A percentile compares a stretch with the other conserved stretches of the same genome.
Conservation (phyloP, 2,888 invertebrate genomes). For the Dynastes maya region DNA sequence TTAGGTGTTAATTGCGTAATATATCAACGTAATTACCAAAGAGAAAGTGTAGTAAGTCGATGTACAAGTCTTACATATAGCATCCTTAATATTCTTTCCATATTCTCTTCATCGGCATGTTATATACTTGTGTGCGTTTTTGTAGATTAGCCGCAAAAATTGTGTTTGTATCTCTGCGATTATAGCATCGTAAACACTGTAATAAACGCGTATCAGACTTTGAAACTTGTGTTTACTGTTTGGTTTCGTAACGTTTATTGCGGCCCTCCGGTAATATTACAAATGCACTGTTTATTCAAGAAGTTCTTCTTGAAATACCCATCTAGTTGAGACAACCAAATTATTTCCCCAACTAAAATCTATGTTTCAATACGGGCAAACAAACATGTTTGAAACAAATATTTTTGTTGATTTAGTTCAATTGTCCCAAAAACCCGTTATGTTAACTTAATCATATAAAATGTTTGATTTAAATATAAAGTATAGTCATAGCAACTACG, state of each 20-base stretch:
- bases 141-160: slow-evolving; percentile 5
- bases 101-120: too few relatives aligned
- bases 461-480: too few relatives aligned
- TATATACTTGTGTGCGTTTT: not conserved
- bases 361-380: too few relatives aligned
- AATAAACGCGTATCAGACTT: slow-evolving; percentile 10
- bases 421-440: too few relatives aligned
- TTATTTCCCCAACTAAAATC: too few relatives aligned
- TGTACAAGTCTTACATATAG: not conserved
- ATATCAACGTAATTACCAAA: slow-evolving; percentile 46
- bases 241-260: not conserved
- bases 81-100: slow-evolving; percentile 8
- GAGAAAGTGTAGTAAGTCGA: slow-evolving; percentile 41
- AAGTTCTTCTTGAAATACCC: too few relatives aligned
- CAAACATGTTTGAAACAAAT: too few relatives aligned
- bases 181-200: slow-evolving; percentile 15
- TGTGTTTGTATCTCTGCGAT: not conserved
- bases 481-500: too few relatives aligned
- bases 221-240: not conserved
- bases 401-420: too few relatives aligned
- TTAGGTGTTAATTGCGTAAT: slow-evolving; percentile 47
- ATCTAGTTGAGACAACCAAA: too few relatives aligned
- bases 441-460: too few relatives aligned
- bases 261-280: not conserved
- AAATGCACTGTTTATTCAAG: too few relatives aligned